Base-by-base conservation (phyloP, 1,140 invertebrate genomes). In the Anoplolepis gracilipes region DNA sequence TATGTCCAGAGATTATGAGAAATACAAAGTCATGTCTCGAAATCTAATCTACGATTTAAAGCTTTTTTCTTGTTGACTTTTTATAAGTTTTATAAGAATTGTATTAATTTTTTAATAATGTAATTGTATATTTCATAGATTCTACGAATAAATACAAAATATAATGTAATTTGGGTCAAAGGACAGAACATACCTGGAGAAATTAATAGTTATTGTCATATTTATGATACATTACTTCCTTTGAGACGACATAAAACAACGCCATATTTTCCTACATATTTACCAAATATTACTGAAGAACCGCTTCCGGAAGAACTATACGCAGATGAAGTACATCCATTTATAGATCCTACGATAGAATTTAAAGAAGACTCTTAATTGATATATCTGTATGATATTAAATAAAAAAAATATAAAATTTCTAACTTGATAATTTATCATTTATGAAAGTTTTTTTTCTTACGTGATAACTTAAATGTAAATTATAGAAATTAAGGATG, bases 101-200 rank as follows among this genome's bases (percentile, higher is more conserved):
- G 19, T 33, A 33, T 25, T 16, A 46, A 25, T 46, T 13, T 36
- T 62, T 39, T 59, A 39, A 72, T 85, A 49, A 59, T 46, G 28
- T 16, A n/a, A 55, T 73, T 62, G 30, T 73, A 33, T 91, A 62
- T 79, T 64, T 93, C 46, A 19, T 91, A 97, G 96, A 97, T 99
- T 89, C 96, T 97, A 93, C 96, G 99, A 86, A 98, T 99, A 55
- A 99, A 99, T 93, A 98, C 97, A 16, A 98, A 98, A 93, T 97
- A 98, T 92, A 99, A 99, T 95, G 97, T 99, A 0, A 95, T 99
- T 28, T 99, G 97, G 96, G 97, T 99, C 11, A 93, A 96, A 87
- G 98, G 98, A n/a, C 96, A 96, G 10, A 96, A 95, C 42, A 96
- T 99, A 85, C 97, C 98, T 55, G 99, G 99, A 11, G 96, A 96